A percentile compares a stretch with the other conserved stretches of the same genome.
Evolutionary conservation across 2,888 invertebrate genomes (phyloP).

Genomic region (Acanthosoma haemorrhoidale): DNA sequence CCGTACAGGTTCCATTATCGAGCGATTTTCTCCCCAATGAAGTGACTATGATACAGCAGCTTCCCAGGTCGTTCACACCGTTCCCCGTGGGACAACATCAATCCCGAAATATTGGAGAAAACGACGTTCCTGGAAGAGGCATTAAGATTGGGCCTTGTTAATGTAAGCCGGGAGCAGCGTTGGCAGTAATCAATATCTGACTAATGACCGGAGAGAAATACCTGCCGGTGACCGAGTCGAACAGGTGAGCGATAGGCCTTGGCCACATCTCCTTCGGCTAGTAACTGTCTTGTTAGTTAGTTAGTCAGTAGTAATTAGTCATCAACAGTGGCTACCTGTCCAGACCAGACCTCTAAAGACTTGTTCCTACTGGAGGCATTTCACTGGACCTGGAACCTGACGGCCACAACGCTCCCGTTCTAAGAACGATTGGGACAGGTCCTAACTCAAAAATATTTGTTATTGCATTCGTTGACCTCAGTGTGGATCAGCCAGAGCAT

Average conservation of each 20-base stretch:
- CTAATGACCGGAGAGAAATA: neutral
- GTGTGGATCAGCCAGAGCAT: too few relatives aligned
- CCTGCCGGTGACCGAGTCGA: neutral
- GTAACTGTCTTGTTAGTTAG: conserved; percentile 7
- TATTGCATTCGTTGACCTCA: too few relatives aligned
- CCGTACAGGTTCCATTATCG: too few relatives aligned
- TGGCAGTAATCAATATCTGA: neutral
- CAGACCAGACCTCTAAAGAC: too few relatives aligned
- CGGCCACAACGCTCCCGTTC: too few relatives aligned
- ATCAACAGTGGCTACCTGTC: too few relatives aligned
- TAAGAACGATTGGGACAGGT: too few relatives aligned
- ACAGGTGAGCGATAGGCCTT: neutral
- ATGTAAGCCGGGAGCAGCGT: neutral
- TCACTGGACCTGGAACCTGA: too few relatives aligned
- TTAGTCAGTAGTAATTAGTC: neutral
- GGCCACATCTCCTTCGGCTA: neutral
- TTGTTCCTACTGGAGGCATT: too few relatives aligned
- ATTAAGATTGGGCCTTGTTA: neutral
- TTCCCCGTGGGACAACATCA: too few relatives aligned
- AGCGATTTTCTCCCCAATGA: neutral
- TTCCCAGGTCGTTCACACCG: neutral
- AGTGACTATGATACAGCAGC: conserved; percentile 2
- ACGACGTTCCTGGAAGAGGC: neutral
- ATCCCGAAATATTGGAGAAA: neutral
- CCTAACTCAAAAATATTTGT: too few relatives aligned